phyloP scores from a whole-genome alignment of 2,113 vertebrate genomes.

The Hiodon tergisus region DNA sequence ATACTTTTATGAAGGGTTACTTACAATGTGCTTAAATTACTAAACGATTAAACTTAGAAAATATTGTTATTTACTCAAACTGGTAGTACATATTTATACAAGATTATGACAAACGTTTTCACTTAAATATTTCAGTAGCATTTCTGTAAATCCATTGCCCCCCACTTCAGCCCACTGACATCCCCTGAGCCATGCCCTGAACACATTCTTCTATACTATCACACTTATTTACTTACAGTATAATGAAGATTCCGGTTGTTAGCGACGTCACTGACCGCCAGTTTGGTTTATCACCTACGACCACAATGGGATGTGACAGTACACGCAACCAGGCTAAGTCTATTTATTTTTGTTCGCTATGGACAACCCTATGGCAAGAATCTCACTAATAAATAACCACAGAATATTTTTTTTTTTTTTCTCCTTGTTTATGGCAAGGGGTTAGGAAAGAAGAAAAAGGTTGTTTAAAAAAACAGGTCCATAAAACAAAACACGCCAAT shows the following conservation, averaged over 20 bases:
- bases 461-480: conserved; percentile 14
- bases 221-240: conserved; percentile 39
- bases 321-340: conserved; percentile 32
- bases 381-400: conserved; percentile 34
- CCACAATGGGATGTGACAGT: conserved; percentile 56
- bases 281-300: conserved; percentile 64
- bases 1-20: background rate
- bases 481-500: background rate
- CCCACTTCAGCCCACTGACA: background rate
- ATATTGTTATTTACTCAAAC: background rate
- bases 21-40: background rate
- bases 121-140: background rate
- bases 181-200: background rate
- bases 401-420: background rate
- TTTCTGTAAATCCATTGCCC: background rate
- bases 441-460: background rate
- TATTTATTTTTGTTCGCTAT: conserved; percentile 35
- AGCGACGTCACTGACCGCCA: conserved; percentile 60
- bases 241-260: conserved; percentile 58
- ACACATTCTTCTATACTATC: background rate
- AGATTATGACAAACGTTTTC: background rate
- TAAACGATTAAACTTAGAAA: background rate
- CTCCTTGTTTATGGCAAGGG: background rate
- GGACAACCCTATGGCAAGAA: conserved; percentile 26
- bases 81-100: background rate